Percentiles rank a stretch among this genome's conserved stretches.
Evolutionary conservation across 2,888 invertebrate genomes (phyloP).

Genomic region (Dynastes grantii): DNA sequence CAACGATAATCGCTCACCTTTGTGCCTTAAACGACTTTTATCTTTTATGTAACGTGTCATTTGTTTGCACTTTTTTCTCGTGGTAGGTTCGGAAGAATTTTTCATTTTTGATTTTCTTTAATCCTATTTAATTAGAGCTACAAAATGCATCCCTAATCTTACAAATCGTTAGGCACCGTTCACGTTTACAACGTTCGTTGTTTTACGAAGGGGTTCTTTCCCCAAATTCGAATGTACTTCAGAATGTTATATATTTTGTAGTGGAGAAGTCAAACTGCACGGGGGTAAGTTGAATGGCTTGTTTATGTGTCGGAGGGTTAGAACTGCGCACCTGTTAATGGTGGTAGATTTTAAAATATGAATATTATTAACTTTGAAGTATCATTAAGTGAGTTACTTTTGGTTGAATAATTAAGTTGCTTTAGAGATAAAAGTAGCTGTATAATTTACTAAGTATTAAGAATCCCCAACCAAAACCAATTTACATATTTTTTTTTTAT

Average conservation of each 20-base stretch:
- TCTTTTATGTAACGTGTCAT: constrained; percentile 42
- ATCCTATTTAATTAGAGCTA: not conserved
- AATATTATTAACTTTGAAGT: constrained; percentile 50
- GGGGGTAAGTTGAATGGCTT: constrained; percentile 53
- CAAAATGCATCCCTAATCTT: constrained; percentile 15
- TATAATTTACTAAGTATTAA: no score
- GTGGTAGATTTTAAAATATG: constrained; percentile 52
- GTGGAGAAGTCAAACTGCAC: constrained; percentile 57
- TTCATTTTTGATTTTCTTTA: not conserved
- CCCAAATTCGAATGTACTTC: constrained; percentile 52
- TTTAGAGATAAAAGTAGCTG: no score
- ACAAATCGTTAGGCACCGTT: not conserved
- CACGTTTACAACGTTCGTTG: not conserved
- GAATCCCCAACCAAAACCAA: no score
- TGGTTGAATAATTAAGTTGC: not conserved
- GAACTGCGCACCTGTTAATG: constrained; percentile 56
- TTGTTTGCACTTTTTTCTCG: constrained; percentile 16
- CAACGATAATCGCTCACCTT: constrained; percentile 44
- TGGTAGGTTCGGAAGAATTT: not conserved
- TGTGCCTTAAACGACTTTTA: constrained; percentile 45
- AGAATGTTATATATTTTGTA: constrained; percentile 57
- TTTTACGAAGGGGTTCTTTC: constrained; percentile 41
- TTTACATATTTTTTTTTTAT: no score
- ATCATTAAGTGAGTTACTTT: constrained; percentile 34
- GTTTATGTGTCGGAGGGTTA: constrained; percentile 53